Conservation (phyloP, 2,888 invertebrate species). For the Marronus borbonicus region DNA sequence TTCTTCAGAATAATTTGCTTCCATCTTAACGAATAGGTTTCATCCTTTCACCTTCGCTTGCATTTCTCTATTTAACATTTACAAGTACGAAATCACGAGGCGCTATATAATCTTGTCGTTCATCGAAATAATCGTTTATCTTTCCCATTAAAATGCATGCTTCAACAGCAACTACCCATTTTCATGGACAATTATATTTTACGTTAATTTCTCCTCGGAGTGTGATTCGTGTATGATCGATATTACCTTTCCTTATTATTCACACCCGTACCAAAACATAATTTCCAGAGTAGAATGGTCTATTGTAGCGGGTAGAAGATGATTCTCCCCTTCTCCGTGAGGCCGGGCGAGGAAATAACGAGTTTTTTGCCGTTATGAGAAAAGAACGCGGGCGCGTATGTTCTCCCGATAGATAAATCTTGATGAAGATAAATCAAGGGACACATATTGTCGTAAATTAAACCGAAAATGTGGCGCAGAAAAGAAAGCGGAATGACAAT, state of each 20-base stretch:
- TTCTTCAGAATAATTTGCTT: no score
- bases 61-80: no score
- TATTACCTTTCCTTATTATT: slow-evolving; percentile 14
- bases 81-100: no score
- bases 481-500: slow-evolving; percentile 69
- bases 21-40: no score
- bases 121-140: no score
- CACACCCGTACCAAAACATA: slow-evolving; percentile 15
- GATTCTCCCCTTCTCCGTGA: slow-evolving; percentile 17
- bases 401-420: slow-evolving; percentile 67
- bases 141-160: not conserved
- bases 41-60: no score
- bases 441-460: slow-evolving; percentile 68
- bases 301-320: slow-evolving; percentile 35
- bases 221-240: not conserved
- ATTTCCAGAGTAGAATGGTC: slow-evolving; percentile 21
- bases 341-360: slow-evolving; percentile 39
- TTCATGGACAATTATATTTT: not conserved
- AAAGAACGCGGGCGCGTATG: slow-evolving; percentile 51
- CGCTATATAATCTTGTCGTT: no score
- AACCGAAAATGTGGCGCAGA: slow-evolving; percentile 67
- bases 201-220: slow-evolving; percentile 4
- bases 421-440: slow-evolving; percentile 69
- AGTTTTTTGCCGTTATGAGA: slow-evolving; percentile 45
- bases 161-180: not conserved